Evolutionary conservation across 2,113 vertebrate species (phyloP), one percentile per base, ranked within the genome.

Genomic region (Podarcis muralis): DNA sequence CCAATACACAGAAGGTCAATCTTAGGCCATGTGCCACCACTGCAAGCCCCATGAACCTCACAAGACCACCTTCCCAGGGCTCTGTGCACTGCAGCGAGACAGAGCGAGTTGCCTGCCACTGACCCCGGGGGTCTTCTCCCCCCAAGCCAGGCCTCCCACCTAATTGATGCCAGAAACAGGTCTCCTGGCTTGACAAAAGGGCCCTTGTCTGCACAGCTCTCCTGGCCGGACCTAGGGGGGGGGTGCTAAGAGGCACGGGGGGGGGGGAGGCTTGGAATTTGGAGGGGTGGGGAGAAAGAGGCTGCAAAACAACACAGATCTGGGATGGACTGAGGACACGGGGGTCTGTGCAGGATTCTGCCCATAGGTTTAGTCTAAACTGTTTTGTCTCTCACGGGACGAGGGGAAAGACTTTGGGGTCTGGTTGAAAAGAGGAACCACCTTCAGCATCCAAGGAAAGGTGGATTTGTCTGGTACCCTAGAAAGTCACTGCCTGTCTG

Each of bases 131-230:
- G 20, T 20, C 32, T 16, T 27, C 62, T 85, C 75, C 27, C 6
- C 13, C 74, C 37, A 13, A 37, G 53, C 77, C 53, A 23, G 25
- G 35, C 22, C 81, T 30, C 40, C 66, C 57, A 57, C 75, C 83
- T 90, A 92, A 93, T 53, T 93, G 90, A 88, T 89, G 86, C 68
- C 93, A 95, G 93, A 83, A 81, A 35, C 20, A 53, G 59, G 23
- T 69, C 87, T 37, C 53, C 13, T 57, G 13, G n/a, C 65, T 3
- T 22, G 71, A 35, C 69, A 71, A 23, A 6, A 0, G 35, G 66
- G 15, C 37, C 18, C 82, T 84, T 53, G 66, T 71, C 82, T 62
- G 15, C 27, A 59, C n/a, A 20, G 48, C 53, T 43, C 66, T 22
- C 66, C 82, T 25, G 32, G 66, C 32, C 12, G 20, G n/a, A 20